Evolutionary conservation across 1,140 invertebrate species (phyloP).

Genomic region (Lepidurus couesii): DNA sequence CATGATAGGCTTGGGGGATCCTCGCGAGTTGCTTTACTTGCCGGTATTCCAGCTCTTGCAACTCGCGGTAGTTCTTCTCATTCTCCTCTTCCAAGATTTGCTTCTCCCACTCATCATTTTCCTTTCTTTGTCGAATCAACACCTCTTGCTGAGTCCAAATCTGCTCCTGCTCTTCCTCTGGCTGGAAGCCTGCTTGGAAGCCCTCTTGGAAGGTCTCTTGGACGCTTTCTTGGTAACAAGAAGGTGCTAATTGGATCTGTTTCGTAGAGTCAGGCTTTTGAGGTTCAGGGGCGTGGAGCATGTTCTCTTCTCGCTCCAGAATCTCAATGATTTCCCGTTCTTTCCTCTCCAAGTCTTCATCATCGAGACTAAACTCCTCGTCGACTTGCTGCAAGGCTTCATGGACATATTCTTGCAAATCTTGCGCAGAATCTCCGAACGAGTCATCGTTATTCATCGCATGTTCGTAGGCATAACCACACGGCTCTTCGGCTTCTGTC

Average conservation of each 20-base stretch:
- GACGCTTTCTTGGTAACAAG: neutral
- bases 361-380: neutral
- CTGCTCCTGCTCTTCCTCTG: neutral
- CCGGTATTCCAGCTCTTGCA: neutral
- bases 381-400: neutral
- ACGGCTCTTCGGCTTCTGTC: conserved; percentile 2
- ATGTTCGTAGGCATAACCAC: neutral
- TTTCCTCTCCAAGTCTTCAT: conserved; percentile 56
- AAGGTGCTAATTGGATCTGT: neutral
- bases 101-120: conserved; percentile 38
- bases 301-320: conserved; percentile 61
- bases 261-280: neutral
- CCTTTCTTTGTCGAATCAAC: neutral
- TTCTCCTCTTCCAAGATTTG: conserved; percentile 46
- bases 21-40: neutral
- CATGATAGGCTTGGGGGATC: neutral
- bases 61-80: conserved; percentile 51
- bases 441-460: neutral
- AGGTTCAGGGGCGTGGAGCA: neutral
- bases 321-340: conserved; percentile 65
- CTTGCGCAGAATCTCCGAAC: neutral
- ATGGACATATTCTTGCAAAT: conserved; percentile 3
- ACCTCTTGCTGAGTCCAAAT: neutral
- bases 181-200: neutral
- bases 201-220: neutral